Base-by-base conservation (phyloP, 2,797 vertebrate genomes). In the Tadarida brasiliensis region DNA sequence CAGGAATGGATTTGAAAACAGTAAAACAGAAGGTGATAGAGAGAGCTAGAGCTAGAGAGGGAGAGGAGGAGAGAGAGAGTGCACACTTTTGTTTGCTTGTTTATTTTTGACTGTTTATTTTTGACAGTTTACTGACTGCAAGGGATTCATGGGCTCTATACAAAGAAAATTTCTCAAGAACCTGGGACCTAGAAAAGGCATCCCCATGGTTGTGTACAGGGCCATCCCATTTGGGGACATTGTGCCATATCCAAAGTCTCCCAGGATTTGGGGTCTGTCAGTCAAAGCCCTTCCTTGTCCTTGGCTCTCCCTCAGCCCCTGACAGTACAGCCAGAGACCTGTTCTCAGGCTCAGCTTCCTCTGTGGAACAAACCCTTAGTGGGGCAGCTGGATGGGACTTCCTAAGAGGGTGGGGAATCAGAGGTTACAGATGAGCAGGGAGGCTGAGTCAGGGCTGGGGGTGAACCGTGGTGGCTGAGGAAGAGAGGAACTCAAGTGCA, bases 151-250 rank as follows among this genome's bases (percentile, higher is more conserved):
- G 3, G 10, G n/a, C 24, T 44, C 51, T 22, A 11, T 28, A 39
- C 47, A 51, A 28, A 39, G 24, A 49, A 51, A 44, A 39, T 16
- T 61, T 54, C 19, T 35, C 71, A 47, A 28, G 33, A 14, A n/a
- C 49, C 49, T 12, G 3, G 57, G 54, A 28, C 14, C 7, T 20
- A 19, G 24, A 19, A 65, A 63, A 49, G 49, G 28, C 1, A 0
- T 10, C 56, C 3, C 0, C 4, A 6, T 2, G 15, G 30, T 17
- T 65, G 44, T 16, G 3, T 9, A 7, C 1, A 0, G 54, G 30
- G 51, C 49, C 57, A 15, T 16, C 11, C 15, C 22, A 7, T 26
- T 26, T 0, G 0, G 35, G 26, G 1, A 49, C 20, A 2, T 9
- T 4, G 1, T 61, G 57, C 20, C 2, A 9, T 22, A 8, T n/a